Conservation (phyloP, 2,113 vertebrate genomes). For the Oryzias celebensis region DNA sequence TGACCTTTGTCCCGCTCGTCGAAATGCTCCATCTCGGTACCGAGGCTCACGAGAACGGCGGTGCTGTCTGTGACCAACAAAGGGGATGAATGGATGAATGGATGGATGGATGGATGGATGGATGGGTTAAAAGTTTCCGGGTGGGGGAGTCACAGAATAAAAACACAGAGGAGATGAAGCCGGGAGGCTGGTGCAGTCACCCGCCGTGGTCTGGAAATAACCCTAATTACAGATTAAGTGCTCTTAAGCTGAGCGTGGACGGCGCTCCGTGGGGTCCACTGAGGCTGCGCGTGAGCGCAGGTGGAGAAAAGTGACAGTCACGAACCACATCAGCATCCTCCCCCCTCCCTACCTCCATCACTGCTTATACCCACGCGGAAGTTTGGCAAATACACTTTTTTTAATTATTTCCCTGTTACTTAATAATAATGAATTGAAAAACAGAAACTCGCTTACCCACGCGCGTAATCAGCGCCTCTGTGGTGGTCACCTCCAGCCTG, state of each 20-base stretch:
- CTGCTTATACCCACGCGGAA: no score
- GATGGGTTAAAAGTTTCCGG: slow-evolving; percentile 25
- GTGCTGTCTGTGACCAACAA: slow-evolving; percentile 49
- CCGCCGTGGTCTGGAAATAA: slow-evolving; percentile 62
- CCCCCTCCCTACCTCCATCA: no score
- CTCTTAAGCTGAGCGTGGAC: slow-evolving; percentile 62
- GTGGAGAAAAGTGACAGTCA: slow-evolving; percentile 44
- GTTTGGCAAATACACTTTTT: no score
- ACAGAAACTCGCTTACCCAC: slow-evolving; percentile 58
- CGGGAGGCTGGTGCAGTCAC: slow-evolving; percentile 11
- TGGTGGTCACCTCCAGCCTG: slow-evolving; percentile 68
- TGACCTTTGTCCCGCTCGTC: slow-evolving; percentile 93
- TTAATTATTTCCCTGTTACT: no score
- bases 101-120: neutral
- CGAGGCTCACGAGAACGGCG: slow-evolving; percentile 77
- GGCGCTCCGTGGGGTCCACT: slow-evolving; percentile 45
- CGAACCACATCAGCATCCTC: slow-evolving; percentile 43
- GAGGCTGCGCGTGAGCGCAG: slow-evolving; percentile 18
- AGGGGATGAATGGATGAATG: neutral
- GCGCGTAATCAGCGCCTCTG: slow-evolving; percentile 52
- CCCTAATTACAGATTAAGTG: slow-evolving; percentile 76
- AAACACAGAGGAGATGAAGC: neutral
- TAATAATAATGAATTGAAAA: no score
- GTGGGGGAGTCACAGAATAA: neutral
- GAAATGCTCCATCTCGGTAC: slow-evolving; percentile 96